Base-by-base conservation (phyloP, 2,797 vertebrate genomes). In the Oreochromis mossambicus region DNA sequence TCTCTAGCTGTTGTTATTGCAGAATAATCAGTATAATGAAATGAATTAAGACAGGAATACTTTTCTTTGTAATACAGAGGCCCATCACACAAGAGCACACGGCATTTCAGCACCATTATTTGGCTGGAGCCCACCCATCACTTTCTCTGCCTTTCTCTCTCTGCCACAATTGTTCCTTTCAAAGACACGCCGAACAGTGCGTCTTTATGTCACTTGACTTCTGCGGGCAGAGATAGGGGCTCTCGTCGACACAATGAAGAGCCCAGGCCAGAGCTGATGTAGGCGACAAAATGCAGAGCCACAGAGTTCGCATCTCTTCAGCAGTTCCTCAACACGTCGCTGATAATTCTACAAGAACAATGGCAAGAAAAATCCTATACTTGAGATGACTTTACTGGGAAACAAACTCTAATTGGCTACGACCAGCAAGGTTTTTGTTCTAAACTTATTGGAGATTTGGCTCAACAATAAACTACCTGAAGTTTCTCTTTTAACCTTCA, bases 81-180 rank as follows among this genome's bases (percentile, higher is more conserved):
- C 46, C 50, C 7, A 5, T 82, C 78, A 77, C 83, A 84, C 66
- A 36, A 34, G 7, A 54, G 17, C 58, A 21, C 68, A 81, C 81
- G 68, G 58, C 43, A 55, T 73, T 82, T 82, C 81, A 81, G 79
- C 79, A 75, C 38, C 19, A 50, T 68, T 15, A 61, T 77, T 77
- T 87, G 83, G 86, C 86, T 54, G 7, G 4, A 11, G 63, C 81
- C 77, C 87, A 77, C 55, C 77, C 48, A 50, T 83, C 84, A 61
- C 83, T 87, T 73, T 87, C 80, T 75, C 80, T 15, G 78, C 55
- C 76, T 78, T 38, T 86, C 61, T 84, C 70, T 56, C 78, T 80
- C 79, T 29, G 80, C 68, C 77, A 89, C 92, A 90, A 91, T 90
- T 77, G 88, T 82, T 54, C 79, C 79, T 88, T 92, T 91, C 79